Evolutionary conservation across 2,888 invertebrate genomes (phyloP).

Genomic region (Itoplectis maculator): DNA sequence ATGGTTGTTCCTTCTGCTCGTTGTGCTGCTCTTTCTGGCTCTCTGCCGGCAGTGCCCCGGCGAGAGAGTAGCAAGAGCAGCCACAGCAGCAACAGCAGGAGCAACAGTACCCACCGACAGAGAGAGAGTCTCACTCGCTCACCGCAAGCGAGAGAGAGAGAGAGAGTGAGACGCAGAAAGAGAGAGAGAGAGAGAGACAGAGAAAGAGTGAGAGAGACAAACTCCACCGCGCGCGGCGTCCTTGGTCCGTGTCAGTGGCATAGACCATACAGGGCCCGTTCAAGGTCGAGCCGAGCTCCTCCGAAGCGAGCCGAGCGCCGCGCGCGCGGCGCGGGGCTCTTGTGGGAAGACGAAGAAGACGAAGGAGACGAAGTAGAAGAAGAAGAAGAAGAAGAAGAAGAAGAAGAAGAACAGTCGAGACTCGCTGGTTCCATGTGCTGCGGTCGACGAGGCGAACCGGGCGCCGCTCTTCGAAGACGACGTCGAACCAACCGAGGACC

Average conservation of each 20-base stretch:
- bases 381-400: no score
- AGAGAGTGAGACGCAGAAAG: slow-evolving; percentile 36
- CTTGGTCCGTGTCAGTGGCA: slow-evolving; percentile 85
- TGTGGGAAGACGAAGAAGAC: slow-evolving; percentile 57
- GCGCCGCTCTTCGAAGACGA: slow-evolving; percentile 49
- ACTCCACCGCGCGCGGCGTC: slow-evolving; percentile 76
- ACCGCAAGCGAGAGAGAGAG: slow-evolving; percentile 12
- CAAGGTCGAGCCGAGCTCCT: slow-evolving; percentile 82
- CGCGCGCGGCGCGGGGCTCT: slow-evolving; percentile 34
- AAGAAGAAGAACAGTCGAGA: slow-evolving; percentile 49
- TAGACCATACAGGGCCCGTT: slow-evolving; percentile 84
- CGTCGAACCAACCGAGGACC: slow-evolving; percentile 63
- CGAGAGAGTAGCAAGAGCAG: slow-evolving; percentile 53
- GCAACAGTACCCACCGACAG: not conserved
- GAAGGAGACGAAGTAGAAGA: no score
- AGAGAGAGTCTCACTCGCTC: slow-evolving; percentile 40
- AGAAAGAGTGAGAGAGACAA: slow-evolving; percentile 47
- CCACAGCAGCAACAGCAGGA: slow-evolving; percentile 25
- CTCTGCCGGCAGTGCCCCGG: slow-evolving; percentile 40
- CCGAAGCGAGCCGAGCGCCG: slow-evolving; percentile 70
- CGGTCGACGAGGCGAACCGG: slow-evolving; percentile 9
- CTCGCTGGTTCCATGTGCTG: slow-evolving; percentile 52
- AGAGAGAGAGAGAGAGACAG: slow-evolving; percentile 9
- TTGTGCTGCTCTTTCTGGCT: slow-evolving; percentile 50
- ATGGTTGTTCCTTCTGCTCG: slow-evolving; percentile 32